Evolutionary conservation across 1,140 invertebrate genomes (phyloP).

Genomic region (Drosophila sechellia): DNA sequence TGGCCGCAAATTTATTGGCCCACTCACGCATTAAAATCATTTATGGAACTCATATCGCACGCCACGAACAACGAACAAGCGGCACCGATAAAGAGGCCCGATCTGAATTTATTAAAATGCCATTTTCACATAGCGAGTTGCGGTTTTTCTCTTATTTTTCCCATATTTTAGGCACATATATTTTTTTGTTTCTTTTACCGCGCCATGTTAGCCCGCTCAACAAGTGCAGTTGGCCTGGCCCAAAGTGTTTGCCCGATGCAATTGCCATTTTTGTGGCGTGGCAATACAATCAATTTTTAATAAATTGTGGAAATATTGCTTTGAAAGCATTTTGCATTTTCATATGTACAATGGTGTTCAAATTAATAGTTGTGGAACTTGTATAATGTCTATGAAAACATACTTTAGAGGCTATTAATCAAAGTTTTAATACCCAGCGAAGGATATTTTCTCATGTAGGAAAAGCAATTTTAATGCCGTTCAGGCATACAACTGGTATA

Average conservation of each 20-base stretch:
- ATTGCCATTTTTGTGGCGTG: constrained; percentile 57
- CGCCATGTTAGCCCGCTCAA: constrained; percentile 48
- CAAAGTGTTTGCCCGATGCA: constrained; percentile 33
- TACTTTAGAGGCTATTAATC: not conserved
- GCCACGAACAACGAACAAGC: constrained; percentile 37
- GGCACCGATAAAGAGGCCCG: constrained; percentile 69
- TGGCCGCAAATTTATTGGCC: constrained; percentile 69
- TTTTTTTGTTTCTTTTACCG: constrained; percentile 20
- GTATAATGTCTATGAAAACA: constrained; percentile 2
- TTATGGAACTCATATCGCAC: constrained; percentile 64
- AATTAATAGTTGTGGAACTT: constrained; percentile 10
- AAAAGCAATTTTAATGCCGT: not conserved
- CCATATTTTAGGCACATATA: constrained; percentile 43
- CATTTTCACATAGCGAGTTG: constrained; percentile 70
- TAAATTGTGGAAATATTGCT: constrained; percentile 74
- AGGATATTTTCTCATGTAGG: not conserved
- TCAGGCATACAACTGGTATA: not conserved
- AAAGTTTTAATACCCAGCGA: not conserved
- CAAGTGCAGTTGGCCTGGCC: constrained; percentile 60
- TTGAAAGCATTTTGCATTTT: constrained; percentile 68
- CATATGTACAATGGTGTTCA: constrained; percentile 27
- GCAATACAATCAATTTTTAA: constrained; percentile 82
- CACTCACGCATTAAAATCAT: constrained; percentile 77
- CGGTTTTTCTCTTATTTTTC: constrained; percentile 38
- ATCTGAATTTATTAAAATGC: constrained; percentile 80